Percentiles rank a stretch among this genome's conserved stretches.
These are phyloP conservation scores for Tanytarsus gracilentus DNA, from an alignment of 2,888 invertebrate species.

Conservation along the genomic window DNA sequence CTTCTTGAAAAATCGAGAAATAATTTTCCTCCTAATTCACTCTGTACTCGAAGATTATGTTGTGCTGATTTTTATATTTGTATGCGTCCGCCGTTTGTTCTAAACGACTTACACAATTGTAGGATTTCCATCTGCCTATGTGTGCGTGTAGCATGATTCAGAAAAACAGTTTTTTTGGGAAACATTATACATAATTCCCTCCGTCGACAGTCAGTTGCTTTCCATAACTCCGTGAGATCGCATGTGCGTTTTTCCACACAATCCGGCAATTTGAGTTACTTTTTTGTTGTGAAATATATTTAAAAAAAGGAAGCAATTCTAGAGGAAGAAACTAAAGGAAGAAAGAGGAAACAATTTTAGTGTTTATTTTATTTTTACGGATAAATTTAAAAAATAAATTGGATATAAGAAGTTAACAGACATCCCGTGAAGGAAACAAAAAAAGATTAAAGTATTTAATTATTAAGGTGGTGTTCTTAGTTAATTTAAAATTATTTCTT, in stretches of 20 bases:
- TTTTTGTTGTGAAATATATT: neutral
- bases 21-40: too few relatives aligned
- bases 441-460: too few relatives aligned
- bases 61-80: slow-evolving; percentile 9
- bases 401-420: too few relatives aligned
- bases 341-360: too few relatives aligned
- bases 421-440: too few relatives aligned
- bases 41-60: neutral
- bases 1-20: too few relatives aligned
- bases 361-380: too few relatives aligned
- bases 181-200: slow-evolving; percentile 22
- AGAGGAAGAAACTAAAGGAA: too few relatives aligned
- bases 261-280: slow-evolving; percentile 6
- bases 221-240: slow-evolving; percentile 21
- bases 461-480: too few relatives aligned
- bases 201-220: slow-evolving; percentile 21
- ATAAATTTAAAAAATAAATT: too few relatives aligned
- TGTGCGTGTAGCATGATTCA: slow-evolving; percentile 11
- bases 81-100: neutral
- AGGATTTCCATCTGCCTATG: neutral
- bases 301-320: neutral
- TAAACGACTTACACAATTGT: slow-evolving; percentile 5
- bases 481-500: too few relatives aligned
- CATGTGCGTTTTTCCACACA: slow-evolving; percentile 17
- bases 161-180: slow-evolving; percentile 24